Base-by-base conservation (phyloP, 2,113 vertebrate genomes). In the Elanoides forficatus region DNA sequence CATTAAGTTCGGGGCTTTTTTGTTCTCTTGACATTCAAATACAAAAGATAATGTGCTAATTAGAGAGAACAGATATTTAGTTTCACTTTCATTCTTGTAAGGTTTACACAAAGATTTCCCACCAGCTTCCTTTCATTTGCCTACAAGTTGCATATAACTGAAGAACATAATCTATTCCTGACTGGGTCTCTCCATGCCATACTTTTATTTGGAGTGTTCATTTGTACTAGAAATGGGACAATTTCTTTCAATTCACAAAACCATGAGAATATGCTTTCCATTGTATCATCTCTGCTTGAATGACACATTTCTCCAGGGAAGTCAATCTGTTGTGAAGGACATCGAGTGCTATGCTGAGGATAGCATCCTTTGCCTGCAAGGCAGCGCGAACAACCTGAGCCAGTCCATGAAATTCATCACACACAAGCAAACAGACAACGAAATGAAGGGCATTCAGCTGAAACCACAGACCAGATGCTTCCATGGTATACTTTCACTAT, bases 391-490 rank as follows among this genome's bases (percentile, higher is more conserved):
- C 66, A 93, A 95, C 93, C 74, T 80, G 62, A 97, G 93, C 26
- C 92, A 94, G 81, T 59, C 87, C 87, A 73, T 38, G 78, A 88
- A 96, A 97, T 83, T 84, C 94, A 68, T 73, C 92, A 87, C 86
- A 87, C 65, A 71, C 32, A 75, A 81, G 90, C 36, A 74, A 91
- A 87, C 22, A 73, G 95, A 88, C 96, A 95, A 78, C 88, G 93
- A 90, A 93, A 74, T 40, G 74, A 93, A 97, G 81, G 56, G 97
- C 85, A 53, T 88, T 93, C 96, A 87, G 94, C 93, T 96, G 97
- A 97, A 97, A 94, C 91, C 47, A 45, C 66, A 91, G 83, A 86
- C 92, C 97, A 96, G 96, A 95, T 95, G 97, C 91, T 97, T 91
- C 91, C 72, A 71, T 70, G 84, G 50, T 89, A 40, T 55, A 80